phyloP scores from a whole-genome alignment of 2,113 vertebrate genomes.

The Trochalopteron elliotii region DNA sequence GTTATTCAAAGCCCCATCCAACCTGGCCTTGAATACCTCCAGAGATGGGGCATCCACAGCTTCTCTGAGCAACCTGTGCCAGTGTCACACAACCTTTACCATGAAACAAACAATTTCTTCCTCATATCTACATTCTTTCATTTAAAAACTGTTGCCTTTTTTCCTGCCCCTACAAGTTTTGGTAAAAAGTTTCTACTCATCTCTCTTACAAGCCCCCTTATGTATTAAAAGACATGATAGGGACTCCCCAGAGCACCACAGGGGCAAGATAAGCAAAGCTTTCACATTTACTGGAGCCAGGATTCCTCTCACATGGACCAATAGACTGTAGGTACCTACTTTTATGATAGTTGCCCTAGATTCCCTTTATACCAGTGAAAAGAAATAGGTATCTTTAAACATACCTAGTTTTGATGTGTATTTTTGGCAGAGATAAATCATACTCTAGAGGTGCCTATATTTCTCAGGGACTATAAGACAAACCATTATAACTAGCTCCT shows the following conservation, averaged over 20 bases:
- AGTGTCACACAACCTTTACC: fast-evolving
- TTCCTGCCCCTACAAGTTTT: background rate
- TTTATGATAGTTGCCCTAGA: background rate
- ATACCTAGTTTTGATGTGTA: background rate
- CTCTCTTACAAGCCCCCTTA: background rate
- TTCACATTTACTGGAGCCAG: background rate
- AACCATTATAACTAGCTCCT: background rate
- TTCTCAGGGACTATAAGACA: background rate
- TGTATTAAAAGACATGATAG: background rate
- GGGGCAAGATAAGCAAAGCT: background rate
- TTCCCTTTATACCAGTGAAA: background rate
- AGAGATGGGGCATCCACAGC: background rate
- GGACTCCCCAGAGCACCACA: background rate
- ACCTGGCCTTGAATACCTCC: background rate
- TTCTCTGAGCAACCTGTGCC: background rate
- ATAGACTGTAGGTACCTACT: background rate
- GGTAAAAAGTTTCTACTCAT: background rate
- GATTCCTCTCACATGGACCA: background rate
- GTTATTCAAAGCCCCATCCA: background rate
- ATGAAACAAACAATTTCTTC: background rate
- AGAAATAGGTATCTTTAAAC: background rate
- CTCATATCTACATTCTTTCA: background rate
- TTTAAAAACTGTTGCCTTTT: background rate
- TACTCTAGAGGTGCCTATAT: background rate
- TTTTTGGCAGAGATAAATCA: constrained; percentile 7